Evolutionary conservation across 2,797 vertebrate genomes (phyloP).

Genomic region (Dryobates pubescens): DNA sequence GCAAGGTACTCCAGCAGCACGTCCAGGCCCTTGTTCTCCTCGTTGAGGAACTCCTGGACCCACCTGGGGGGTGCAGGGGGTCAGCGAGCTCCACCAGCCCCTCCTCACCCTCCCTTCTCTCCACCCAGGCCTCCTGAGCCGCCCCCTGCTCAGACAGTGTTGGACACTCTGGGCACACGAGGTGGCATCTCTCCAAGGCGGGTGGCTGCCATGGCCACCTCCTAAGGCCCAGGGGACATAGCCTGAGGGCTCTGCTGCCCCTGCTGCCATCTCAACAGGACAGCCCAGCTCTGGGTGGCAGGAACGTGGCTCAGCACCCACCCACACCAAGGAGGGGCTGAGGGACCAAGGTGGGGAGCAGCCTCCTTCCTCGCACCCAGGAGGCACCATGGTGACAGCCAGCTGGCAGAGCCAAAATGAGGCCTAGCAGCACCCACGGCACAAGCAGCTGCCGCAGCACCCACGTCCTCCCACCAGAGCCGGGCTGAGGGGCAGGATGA

Average conservation of each 20-base stretch:
- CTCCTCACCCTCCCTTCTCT: neutral
- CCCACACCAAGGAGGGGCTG: rapidly evolving
- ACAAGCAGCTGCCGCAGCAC: neutral
- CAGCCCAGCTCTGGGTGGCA: neutral
- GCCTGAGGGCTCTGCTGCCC: neutral
- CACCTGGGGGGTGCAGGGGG: slow-evolving; percentile 77
- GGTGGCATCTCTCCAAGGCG: neutral
- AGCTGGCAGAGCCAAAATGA: neutral
- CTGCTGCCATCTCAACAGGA: neutral
- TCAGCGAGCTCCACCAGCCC: neutral
- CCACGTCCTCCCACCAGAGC: neutral
- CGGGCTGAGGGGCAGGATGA: neutral
- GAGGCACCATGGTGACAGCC: neutral
- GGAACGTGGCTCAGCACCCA: neutral
- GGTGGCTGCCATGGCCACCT: neutral
- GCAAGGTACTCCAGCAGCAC: slow-evolving; percentile 92
- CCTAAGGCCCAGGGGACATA: rapidly evolving
- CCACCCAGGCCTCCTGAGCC: neutral
- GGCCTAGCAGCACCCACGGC: neutral
- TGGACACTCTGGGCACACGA: rapidly evolving
- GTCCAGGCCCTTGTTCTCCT: slow-evolving; percentile 90
- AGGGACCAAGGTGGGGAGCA: neutral
- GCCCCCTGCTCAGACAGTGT: neutral
- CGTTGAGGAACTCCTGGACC: slow-evolving; percentile 94
- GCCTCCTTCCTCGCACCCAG: neutral